Percentiles rank a stretch among this genome's conserved stretches.
Evolutionary conservation across 92 coral and sea anemone genomes (phyloP).

Genomic region (Siderastrea siderea): DNA sequence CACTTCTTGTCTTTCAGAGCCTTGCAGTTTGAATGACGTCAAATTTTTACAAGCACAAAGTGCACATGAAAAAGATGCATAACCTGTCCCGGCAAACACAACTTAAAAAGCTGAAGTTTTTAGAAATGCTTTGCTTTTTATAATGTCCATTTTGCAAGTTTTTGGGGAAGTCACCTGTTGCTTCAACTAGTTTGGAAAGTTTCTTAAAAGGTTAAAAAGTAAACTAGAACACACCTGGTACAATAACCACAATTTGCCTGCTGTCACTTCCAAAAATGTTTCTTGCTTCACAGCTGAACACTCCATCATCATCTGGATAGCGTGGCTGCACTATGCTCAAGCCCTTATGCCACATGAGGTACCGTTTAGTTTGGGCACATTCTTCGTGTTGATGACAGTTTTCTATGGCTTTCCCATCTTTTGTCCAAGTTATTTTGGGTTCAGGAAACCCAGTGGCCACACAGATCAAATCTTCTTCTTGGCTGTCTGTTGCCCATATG

Average conservation of each 20-base stretch:
- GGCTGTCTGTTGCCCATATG: too few species aligned
- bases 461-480: neutral
- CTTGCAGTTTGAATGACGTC: too few species aligned
- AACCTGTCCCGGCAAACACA: too few species aligned
- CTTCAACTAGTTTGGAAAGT: too few species aligned
- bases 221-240: slow-evolving; percentile 13
- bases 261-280: neutral
- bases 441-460: slow-evolving; percentile 10
- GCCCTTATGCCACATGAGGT: neutral
- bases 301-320: slow-evolving; percentile 25
- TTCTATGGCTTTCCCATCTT: slow-evolving; percentile 8
- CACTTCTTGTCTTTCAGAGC: too few species aligned
- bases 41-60: too few species aligned
- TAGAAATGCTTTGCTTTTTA: neutral
- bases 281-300: slow-evolving; percentile 20
- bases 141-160: too few species aligned
- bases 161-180: too few species aligned
- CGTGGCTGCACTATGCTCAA: neutral
- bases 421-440: slow-evolving; percentile 28
- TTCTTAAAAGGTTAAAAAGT: neutral
- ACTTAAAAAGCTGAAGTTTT: too few species aligned
- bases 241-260: neutral
- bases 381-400: neutral
- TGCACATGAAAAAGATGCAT: too few species aligned
- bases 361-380: slow-evolving; percentile 10